Percentiles rank a stretch among this genome's conserved stretches.
Conservation (phyloP, 2,888 invertebrate species). For the Sinohyriopsis cumingii region DNA sequence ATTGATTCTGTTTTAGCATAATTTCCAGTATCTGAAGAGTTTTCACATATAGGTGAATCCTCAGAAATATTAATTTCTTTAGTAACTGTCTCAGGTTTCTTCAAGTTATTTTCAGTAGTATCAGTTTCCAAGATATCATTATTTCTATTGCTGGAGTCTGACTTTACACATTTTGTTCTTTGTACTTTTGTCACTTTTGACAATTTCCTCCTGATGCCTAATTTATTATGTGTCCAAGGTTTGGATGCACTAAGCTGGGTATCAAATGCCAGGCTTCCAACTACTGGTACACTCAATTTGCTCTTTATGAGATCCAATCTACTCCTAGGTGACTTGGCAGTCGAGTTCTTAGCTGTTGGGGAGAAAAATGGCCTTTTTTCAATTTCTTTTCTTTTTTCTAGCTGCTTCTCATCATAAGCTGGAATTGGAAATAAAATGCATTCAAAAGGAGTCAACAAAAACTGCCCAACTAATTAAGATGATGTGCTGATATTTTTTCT, state of each 20-base stretch:
- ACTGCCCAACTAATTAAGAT: neutral
- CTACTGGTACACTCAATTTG: no score
- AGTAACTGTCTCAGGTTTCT: neutral
- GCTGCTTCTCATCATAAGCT: conserved; percentile 65
- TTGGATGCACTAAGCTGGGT: no score
- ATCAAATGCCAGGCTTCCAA: no score
- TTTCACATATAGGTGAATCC: no score
- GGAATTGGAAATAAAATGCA: conserved; percentile 18
- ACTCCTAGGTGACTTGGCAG: no score
- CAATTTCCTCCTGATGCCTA: no score
- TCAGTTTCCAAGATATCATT: neutral
- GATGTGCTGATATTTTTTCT: neutral
- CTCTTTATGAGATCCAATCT: no score
- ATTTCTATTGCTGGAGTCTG: neutral
- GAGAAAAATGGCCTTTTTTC: conserved; percentile 54
- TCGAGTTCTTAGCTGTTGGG: neutral
- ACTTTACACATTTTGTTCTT: no score
- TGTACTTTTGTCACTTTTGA: no score
- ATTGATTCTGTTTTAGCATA: no score
- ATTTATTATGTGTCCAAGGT: neutral
- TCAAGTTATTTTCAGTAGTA: neutral
- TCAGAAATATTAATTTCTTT: neutral
- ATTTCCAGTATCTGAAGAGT: no score
- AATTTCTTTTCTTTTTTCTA: conserved; percentile 60
- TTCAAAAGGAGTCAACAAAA: neutral